phyloP scores from a whole-genome alignment of 2,113 vertebrate species.

The Equus quagga region DNA sequence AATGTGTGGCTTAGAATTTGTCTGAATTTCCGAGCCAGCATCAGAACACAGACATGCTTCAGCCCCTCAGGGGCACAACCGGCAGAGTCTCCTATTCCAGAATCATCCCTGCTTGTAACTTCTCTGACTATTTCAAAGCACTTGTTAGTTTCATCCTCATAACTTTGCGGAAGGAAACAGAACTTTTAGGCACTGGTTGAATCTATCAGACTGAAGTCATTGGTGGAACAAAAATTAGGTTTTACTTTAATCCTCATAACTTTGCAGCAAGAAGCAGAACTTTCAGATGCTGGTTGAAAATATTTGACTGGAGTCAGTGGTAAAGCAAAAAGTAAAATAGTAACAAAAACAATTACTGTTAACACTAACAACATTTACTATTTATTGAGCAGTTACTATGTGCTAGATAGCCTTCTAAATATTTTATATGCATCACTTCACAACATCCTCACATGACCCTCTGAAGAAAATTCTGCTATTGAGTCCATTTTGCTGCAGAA shows the following conservation, averaged over 20 bases:
- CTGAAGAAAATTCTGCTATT: not conserved
- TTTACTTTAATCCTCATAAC: not conserved
- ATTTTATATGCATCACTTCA: not conserved
- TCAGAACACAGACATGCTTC: accelerated
- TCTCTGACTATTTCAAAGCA: not conserved
- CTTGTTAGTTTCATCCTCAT: not conserved
- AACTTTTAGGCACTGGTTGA: not conserved
- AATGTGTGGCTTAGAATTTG: not conserved
- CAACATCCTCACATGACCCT: not conserved
- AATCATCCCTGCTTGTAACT: not conserved
- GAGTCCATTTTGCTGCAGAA: not conserved
- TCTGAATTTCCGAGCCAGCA: not conserved
- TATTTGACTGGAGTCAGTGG: not conserved
- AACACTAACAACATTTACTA: not conserved
- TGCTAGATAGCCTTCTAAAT: not conserved
- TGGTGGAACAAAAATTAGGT: not conserved
- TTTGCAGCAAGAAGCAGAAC: not conserved
- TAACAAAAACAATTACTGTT: not conserved
- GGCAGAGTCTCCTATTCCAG: not conserved
- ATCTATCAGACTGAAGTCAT: not conserved
- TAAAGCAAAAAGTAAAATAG: not conserved
- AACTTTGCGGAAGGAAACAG: not conserved
- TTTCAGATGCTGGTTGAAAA: not conserved
- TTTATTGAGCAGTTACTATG: not conserved
- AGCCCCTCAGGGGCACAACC: not conserved